Evolutionary conservation across 2,888 invertebrate genomes (phyloP), one percentile per base, ranked within the genome.

Genomic region (Melieria omissa): DNA sequence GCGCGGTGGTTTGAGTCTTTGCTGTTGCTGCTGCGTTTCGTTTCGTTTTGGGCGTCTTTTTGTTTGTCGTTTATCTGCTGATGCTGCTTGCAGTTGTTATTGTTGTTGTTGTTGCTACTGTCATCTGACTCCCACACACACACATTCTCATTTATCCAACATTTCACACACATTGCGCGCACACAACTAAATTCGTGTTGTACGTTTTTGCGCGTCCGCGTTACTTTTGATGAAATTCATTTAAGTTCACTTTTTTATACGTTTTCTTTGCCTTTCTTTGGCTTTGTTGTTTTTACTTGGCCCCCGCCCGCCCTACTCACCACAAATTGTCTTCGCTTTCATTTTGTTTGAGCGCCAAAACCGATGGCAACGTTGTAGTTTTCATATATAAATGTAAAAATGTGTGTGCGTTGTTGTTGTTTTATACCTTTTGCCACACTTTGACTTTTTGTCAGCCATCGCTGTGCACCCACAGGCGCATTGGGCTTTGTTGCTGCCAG

Each of bases 21-120:
- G 77, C 78, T 75, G 77, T 74, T 69, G 77, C 78, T 75, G 77
- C 75, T 77, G 77, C 75, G 78, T 78, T 76, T 46, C 45, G 10
- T 61, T 68, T 73, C 10, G 14, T 64, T 64, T 70, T 63, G 57
- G 57, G 16, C 64, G 46, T 52, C 12, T 16, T 60, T 47, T 70
- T 55, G 16, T 57, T 7, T 61, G 44, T 10, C n/a, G 14, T 1
- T 58, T 12, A 29, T 58, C 10, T 14, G 9, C n/a, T 29, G 29
- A 2, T 3, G 29, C 29, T 29, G 29, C 29, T 29, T 29, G 29
- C 29, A 29, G 29, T 29, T 29, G 29, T 29, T 29, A 29, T 29
- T 16, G 2, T 29, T 29, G 29, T 29, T 29, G 29, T 29, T 29
- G 29, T 29, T 29, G 29, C 29, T 29, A 3, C 16, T 46, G 63